These are phyloP conservation scores for Lacanobia oleracea DNA, from an alignment of 2,888 invertebrate genomes.

Conservation along the genomic window DNA sequence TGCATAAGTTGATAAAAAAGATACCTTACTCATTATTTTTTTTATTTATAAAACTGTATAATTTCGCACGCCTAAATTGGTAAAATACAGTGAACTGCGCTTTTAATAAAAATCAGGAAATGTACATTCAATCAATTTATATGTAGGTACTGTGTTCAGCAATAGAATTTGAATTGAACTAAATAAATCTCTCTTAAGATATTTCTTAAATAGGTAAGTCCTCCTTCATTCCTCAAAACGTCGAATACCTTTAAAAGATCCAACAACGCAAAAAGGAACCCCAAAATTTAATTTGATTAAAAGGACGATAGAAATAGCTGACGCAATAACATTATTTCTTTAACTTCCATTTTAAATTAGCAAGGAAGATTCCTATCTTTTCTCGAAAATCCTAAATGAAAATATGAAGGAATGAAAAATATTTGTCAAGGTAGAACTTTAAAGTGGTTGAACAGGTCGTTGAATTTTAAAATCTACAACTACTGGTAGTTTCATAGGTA, in stretches of 20 bases:
- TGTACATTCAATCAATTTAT: no score
- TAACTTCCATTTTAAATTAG: constrained; percentile 40
- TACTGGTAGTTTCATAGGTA: constrained; percentile 43
- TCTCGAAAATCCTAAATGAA: constrained; percentile 8
- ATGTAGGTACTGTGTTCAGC: neutral
- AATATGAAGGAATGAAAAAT: constrained; percentile 30
- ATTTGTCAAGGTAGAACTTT: constrained; percentile 40
- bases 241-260: constrained; percentile 11
- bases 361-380: neutral
- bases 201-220: constrained; percentile 8
- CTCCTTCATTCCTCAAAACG: neutral
- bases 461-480: constrained; percentile 53
- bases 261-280: constrained; percentile 14
- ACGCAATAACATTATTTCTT: constrained; percentile 19
- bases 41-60: no score
- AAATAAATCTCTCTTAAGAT: neutral
- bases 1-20: no score
- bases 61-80: no score
- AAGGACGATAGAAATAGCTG: constrained; percentile 9
- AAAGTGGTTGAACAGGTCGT: constrained; percentile 33
- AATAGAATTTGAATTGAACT: neutral
- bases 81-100: no score
- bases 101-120: no score
- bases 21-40: no score
- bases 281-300: constrained; percentile 42